Evolutionary conservation across 2,113 vertebrate species (phyloP).

Genomic region (Heptranchias perlo): DNA sequence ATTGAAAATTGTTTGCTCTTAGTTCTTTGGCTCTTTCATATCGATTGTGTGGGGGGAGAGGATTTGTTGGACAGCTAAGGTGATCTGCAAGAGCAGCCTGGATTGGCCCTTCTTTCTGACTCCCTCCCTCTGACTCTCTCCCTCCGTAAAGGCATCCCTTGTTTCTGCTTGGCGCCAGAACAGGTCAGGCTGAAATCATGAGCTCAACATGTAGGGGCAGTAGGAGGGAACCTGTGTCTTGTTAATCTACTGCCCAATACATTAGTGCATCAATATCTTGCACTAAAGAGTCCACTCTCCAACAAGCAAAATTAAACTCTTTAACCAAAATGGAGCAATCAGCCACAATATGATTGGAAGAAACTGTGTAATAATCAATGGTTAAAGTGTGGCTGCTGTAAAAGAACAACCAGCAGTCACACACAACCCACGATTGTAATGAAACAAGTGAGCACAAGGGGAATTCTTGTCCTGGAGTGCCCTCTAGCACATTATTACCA

Average conservation of each 20-base stretch:
- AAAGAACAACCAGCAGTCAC: background rate
- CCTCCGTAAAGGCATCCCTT: background rate
- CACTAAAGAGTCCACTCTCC: background rate
- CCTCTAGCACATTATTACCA: background rate
- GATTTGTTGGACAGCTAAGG: background rate
- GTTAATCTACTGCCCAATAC: background rate
- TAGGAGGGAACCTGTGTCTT: background rate
- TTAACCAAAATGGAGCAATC: background rate
- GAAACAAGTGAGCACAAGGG: background rate
- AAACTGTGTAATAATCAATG: background rate
- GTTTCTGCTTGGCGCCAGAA: background rate
- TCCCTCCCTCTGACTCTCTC: background rate
- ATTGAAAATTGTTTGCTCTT: background rate
- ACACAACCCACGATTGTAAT: background rate
- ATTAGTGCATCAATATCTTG: background rate
- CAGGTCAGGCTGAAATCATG: background rate
- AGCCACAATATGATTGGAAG: background rate
- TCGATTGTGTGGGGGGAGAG: background rate
- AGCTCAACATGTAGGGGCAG: background rate
- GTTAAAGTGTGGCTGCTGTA: background rate
- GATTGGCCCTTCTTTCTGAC: background rate
- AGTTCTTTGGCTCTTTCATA: background rate
- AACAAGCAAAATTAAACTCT: background rate
- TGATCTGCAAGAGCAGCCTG: background rate
- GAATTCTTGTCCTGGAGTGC: background rate